Percentiles rank a stretch among this genome's conserved stretches.
Conservation (phyloP, 2,888 invertebrate genomes). For the Cabera pusaria region DNA sequence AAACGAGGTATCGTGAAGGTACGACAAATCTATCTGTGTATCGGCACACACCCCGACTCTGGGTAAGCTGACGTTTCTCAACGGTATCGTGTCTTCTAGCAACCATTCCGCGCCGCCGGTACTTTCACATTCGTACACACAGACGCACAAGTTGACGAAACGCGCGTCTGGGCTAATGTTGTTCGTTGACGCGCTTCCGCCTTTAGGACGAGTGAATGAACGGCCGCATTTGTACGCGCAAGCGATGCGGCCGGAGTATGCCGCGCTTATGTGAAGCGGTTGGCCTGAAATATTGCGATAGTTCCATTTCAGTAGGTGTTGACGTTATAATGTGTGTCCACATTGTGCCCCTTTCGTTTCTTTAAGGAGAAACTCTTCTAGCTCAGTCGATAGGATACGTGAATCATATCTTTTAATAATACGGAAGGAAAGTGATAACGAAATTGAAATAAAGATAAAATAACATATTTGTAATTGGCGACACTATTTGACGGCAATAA, state of each 20-base stretch:
- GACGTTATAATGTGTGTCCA: no score
- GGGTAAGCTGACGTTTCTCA: slow-evolving; percentile 95
- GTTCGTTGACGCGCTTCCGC: slow-evolving; percentile 86
- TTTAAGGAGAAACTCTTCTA: no score
- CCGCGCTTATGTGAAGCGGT: slow-evolving; percentile 96
- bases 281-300: slow-evolving; percentile 79
- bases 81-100: slow-evolving; percentile 96
- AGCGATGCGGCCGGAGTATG: slow-evolving; percentile 98
- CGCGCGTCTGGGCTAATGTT: slow-evolving; percentile 81
- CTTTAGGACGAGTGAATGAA: slow-evolving; percentile 94
- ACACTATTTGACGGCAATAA: no score
- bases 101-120: slow-evolving; percentile 97
- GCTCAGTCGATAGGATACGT: no score
- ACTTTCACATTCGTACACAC: slow-evolving; percentile 99
- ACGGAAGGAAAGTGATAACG: no score
- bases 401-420: no score
- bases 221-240: slow-evolving; percentile 98
- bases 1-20: slow-evolving; percentile 90
- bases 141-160: slow-evolving; percentile 95
- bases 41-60: slow-evolving; percentile 91
- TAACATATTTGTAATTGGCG: no score
- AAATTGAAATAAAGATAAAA: no score
- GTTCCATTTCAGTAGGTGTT: slow-evolving; percentile 81
- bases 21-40: slow-evolving; percentile 92
- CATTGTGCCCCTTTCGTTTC: no score